Evolutionary conservation across 2,797 vertebrate genomes (phyloP), one percentile per base, ranked within the genome.

Genomic region (Calcarius lapponicus): DNA sequence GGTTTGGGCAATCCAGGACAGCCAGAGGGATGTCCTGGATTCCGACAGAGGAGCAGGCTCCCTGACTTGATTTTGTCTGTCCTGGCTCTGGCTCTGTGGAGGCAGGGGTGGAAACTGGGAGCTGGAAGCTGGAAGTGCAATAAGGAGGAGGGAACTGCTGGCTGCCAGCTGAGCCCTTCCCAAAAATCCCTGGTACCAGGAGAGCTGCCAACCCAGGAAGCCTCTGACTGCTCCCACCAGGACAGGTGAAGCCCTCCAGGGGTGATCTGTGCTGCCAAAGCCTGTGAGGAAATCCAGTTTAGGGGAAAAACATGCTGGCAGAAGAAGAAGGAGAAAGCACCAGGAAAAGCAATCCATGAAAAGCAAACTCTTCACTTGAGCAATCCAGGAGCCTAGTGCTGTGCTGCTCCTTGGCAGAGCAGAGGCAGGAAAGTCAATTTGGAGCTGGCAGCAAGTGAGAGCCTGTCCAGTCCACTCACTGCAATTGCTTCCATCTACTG

Each of bases 381-480:
- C 32, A 72, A 57, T 50, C 29, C 72, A 24, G 53, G 42, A 89
- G 38, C 67, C 56, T 40, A 17, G 43, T 6, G 9, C 38, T 75
- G 42, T 64, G 57, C 57, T 9, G 21, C 34, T 17, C 10, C 69
- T 84, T 36, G n/a, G 28, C 2, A 10, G 53, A 88, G 74, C 8
- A 13, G 43, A 85, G 60, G 61, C 78, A 87, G 81, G 69, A 70
- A 92, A 83, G 62, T 67, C 64, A 73, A 11, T 94, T 73, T 85
- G 69, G 71, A 87, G 25, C 50, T 2, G 1, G 57, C 42, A 62
- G 43, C 4, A 36, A 48, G 26, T 2, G 2, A 0, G 3, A 88
- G 7, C n/a, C 43, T 76, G 25, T 66, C 71, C 22, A 0, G 2
- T 32, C 28, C 81, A 48, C 73, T 69, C 0, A 0, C 51, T 79